Conservation (phyloP, 2,888 invertebrate species). For the Caenorhabditis uteleia region DNA sequence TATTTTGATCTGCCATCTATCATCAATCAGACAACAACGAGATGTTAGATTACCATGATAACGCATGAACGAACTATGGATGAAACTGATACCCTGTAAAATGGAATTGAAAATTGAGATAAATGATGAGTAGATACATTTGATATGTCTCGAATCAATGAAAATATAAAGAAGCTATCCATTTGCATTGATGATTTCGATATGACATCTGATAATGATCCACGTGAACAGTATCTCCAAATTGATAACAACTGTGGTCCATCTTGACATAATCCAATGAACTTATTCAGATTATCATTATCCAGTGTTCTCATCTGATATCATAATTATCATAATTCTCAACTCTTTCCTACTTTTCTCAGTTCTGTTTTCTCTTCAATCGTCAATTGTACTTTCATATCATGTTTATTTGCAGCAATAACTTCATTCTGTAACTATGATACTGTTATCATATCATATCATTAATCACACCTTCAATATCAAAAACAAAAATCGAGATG, state of each 20-base stretch:
- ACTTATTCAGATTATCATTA: constrained; percentile 65
- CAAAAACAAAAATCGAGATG: constrained; percentile 28
- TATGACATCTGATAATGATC: constrained; percentile 35
- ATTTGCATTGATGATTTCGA: constrained; percentile 45
- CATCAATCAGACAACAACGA: constrained; percentile 46
- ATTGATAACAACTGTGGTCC: constrained; percentile 53
- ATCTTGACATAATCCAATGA: constrained; percentile 62
- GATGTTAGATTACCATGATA: constrained; percentile 39
- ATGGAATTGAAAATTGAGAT: background rate
- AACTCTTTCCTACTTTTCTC: constrained; percentile 27
- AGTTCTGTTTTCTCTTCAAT: constrained; percentile 19
- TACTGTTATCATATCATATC: background rate
- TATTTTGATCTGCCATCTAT: constrained; percentile 56
- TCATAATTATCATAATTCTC: too few relatives aligned
- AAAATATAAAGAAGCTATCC: constrained; percentile 65
- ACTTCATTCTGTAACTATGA: constrained; percentile 23
- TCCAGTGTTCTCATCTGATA: constrained; percentile 57
- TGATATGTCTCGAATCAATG: constrained; percentile 58
- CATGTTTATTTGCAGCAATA: constrained; percentile 41
- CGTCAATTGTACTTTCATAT: constrained; percentile 9
- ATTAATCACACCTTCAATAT: constrained; percentile 17
- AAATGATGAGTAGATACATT: constrained; percentile 32
- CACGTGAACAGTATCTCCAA: constrained; percentile 61
- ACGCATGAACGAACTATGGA: constrained; percentile 21
- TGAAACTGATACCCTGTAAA: constrained; percentile 18